Conservation (phyloP, 2,113 vertebrate species). For the Parotia lawesii region DNA sequence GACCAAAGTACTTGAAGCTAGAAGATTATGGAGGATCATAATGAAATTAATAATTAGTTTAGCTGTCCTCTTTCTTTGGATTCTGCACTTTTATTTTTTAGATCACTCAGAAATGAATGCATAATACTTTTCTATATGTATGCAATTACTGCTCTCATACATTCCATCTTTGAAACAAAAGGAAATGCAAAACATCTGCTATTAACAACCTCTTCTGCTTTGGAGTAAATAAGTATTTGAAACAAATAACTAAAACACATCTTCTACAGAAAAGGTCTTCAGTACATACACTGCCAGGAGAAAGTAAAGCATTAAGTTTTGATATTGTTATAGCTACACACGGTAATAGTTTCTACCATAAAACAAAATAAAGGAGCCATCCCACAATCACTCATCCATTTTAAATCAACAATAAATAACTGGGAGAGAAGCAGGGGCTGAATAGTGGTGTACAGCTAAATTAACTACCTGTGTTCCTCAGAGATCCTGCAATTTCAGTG, state of each 20-base stretch:
- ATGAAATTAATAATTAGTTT: not conserved
- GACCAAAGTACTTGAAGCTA: not conserved
- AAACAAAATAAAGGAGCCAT: not conserved
- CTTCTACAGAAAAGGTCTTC: not conserved
- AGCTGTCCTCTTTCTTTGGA: not conserved
- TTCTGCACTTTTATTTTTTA: not conserved
- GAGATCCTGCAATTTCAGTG: not conserved
- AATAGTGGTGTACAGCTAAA: not conserved
- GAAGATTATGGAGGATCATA: not conserved
- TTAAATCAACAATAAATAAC: not conserved
- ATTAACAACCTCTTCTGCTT: not conserved
- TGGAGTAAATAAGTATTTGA: not conserved
- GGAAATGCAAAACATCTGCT: not conserved
- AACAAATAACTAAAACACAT: not conserved
- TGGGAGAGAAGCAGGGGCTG: not conserved
- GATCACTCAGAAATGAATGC: not conserved
- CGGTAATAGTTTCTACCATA: not conserved
- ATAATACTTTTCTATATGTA: not conserved
- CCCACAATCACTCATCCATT: not conserved
- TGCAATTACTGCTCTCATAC: not conserved
- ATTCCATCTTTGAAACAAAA: not conserved
- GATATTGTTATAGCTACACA: not conserved
- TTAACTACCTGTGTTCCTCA: constrained; percentile 53
- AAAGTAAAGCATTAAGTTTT: not conserved
- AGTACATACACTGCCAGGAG: not conserved